phyloP scores from a whole-genome alignment of 2,888 invertebrate genomes.

The Plusia festucae region DNA sequence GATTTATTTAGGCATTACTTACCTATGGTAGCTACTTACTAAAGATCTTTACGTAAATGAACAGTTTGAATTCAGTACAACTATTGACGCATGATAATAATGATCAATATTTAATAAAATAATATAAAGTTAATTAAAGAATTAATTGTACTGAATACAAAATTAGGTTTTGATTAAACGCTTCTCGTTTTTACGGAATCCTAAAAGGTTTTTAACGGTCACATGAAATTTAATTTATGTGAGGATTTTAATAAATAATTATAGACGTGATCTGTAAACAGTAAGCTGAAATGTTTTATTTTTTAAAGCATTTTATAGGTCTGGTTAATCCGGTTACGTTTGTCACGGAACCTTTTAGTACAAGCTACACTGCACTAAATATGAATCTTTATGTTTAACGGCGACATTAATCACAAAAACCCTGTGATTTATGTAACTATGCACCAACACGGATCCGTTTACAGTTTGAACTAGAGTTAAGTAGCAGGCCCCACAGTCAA shows the following conservation, averaged over 20 bases:
- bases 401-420: constrained; percentile 88
- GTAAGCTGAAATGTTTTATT: constrained; percentile 80
- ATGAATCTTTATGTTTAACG: constrained; percentile 84
- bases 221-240: constrained; percentile 77
- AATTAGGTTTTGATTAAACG: not conserved
- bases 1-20: too few relatives aligned
- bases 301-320: constrained; percentile 78
- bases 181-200: constrained; percentile 40
- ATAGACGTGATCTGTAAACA: constrained; percentile 82
- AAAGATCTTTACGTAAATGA: not conserved
- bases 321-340: constrained; percentile 71
- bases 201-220: constrained; percentile 54
- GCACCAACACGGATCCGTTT: constrained; percentile 74
- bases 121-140: too few relatives aligned
- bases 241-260: constrained; percentile 85
- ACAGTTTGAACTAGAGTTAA: constrained; percentile 71
- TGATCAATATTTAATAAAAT: not conserved
- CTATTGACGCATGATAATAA: not conserved
- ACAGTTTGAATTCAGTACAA: constrained; percentile 1
- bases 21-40: not conserved
- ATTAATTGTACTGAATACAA: not conserved
- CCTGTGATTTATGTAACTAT: constrained; percentile 79
- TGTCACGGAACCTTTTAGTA: constrained; percentile 74
- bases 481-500: constrained; percentile 62
- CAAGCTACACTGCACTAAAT: constrained; percentile 80